Evolutionary conservation across 2,797 vertebrate species (phyloP).

Genomic region (Chiloscyllium punctatum): DNA sequence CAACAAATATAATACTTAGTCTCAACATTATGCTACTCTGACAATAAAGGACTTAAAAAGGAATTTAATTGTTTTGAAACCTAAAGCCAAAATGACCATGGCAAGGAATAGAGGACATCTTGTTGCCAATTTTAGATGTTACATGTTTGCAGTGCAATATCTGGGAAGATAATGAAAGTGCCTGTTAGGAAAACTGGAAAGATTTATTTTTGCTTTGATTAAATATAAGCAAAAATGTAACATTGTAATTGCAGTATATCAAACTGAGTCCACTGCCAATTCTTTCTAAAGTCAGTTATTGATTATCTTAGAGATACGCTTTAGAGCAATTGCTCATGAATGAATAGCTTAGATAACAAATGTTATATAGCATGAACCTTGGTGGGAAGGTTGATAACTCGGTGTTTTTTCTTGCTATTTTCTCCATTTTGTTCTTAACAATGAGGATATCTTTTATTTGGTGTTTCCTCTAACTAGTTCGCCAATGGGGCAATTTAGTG

Average conservation of each 20-base stretch:
- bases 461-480: not conserved
- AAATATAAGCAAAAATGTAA: constrained; percentile 11
- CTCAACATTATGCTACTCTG: not conserved
- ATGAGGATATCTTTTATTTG: not conserved
- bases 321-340: not conserved
- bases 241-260: not conserved
- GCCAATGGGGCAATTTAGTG: too few relatives aligned
- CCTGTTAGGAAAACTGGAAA: not conserved
- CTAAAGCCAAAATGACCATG: not conserved
- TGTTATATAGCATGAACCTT: not conserved
- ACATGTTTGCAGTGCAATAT: not conserved
- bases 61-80: not conserved
- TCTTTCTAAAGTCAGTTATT: not conserved
- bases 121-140: not conserved
- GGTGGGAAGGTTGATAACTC: not conserved
- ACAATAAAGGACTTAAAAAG: not conserved
- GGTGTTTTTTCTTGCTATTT: not conserved
- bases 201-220: not conserved
- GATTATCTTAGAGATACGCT: not conserved
- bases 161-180: not conserved
- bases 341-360: not conserved
- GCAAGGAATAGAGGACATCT: not conserved
- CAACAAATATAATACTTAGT: not conserved
- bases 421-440: not conserved
- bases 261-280: not conserved